Percentiles rank a stretch among this genome's conserved stretches.
Evolutionary conservation across 2,113 vertebrate genomes (phyloP).

Genomic region (Stigmatopora nigra): DNA sequence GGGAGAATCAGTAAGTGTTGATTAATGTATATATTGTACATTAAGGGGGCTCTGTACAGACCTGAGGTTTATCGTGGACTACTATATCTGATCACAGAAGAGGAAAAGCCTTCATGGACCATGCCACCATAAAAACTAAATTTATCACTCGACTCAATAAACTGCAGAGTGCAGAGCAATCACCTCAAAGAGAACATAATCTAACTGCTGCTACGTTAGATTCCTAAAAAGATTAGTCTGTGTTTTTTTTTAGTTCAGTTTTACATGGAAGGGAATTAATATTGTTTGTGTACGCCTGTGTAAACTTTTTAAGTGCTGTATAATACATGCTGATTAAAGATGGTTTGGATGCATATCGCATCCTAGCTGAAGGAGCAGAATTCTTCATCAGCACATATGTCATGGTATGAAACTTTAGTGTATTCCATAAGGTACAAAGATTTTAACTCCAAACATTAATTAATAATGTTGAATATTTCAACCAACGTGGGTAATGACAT

Average conservation of each 20-base stretch:
- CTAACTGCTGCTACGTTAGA: constrained; percentile 33
- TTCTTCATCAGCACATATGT: neutral
- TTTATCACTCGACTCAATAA: constrained; percentile 52
- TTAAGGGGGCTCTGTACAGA: constrained; percentile 19
- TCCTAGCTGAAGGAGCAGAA: neutral
- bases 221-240: constrained; percentile 34
- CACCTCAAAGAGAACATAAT: constrained; percentile 20
- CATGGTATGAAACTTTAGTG: neutral
- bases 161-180: constrained; percentile 31
- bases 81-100: constrained; percentile 50
- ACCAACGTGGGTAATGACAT: neutral
- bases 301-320: constrained; percentile 34
- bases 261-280: constrained; percentile 24
- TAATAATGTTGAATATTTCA: constrained; percentile 2
- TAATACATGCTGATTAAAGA: constrained; percentile 52
- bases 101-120: constrained; percentile 61
- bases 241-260: constrained; percentile 47
- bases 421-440: neutral
- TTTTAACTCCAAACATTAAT: neutral
- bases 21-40: constrained; percentile 39
- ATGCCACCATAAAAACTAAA: constrained; percentile 48
- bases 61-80: constrained; percentile 41
- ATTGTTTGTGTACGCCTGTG: constrained; percentile 26
- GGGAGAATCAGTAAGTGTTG: constrained; percentile 32
- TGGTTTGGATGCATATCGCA: constrained; percentile 10